Percentiles rank a stretch among this genome's conserved stretches.
Conservation (phyloP, 23 tunicate genomes). For the Styela clava region DNA sequence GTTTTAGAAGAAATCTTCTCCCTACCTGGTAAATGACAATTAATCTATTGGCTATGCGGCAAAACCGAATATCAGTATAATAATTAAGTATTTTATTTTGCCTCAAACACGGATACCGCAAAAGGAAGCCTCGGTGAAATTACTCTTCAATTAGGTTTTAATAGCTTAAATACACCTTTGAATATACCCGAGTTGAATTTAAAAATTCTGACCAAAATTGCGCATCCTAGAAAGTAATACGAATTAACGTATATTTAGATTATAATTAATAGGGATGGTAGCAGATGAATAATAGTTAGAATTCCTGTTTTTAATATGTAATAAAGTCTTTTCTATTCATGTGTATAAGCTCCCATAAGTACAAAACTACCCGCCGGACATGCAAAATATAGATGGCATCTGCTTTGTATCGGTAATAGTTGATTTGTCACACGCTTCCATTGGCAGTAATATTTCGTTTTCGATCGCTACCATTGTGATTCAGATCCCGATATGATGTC, state of each 20-base stretch:
- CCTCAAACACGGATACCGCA: background rate
- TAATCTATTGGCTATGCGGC: background rate
- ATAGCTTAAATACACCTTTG: background rate
- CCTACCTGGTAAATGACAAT: background rate
- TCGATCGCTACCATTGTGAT: background rate
- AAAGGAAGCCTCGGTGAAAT: background rate
- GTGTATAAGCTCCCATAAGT: too few relatives aligned
- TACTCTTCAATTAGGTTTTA: background rate
- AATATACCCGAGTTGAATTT: too few relatives aligned
- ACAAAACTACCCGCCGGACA: too few relatives aligned
- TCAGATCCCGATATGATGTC: background rate
- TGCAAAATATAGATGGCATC: too few relatives aligned
- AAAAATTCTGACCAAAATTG: too few relatives aligned
- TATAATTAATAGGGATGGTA: too few relatives aligned
- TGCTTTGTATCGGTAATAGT: background rate
- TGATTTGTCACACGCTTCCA: background rate
- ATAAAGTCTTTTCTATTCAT: too few relatives aligned
- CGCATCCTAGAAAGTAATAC: too few relatives aligned
- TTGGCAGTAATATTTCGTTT: background rate
- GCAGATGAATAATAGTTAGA: too few relatives aligned
- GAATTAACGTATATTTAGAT: too few relatives aligned
- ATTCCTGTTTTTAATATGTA: too few relatives aligned
- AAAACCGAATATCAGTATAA: background rate
- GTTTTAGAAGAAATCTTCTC: too few relatives aligned
- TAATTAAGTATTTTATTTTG: background rate